Base-by-base conservation (phyloP, 2,888 invertebrate species). In the Melanchra persicariae region DNA sequence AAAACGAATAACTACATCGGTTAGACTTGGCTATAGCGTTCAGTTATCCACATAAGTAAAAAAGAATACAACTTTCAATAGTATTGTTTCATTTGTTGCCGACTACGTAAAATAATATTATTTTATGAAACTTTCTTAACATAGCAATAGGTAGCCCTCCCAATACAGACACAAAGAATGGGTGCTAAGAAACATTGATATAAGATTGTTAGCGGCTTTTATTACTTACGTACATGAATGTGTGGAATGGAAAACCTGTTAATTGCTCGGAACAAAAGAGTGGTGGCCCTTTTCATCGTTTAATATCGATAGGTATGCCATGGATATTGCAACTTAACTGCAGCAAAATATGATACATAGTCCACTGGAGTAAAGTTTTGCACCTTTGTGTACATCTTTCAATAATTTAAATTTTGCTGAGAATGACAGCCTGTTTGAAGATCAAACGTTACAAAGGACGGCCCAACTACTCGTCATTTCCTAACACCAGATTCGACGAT, bases 181-280 rank as follows among this genome's bases (percentile, higher is more conserved):
- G 30, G 30, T 54, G 26, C 54, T 45, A 54, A 49, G n/a, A n/a
- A 70, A 60, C 15, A 40, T 51, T 34, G 30, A 6, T n/a, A 55
- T 61, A 49, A 51, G 10, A 37, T 34, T 37, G 12, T 37, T 37
- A 71, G 7, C 34, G 10, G 8, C 26, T 71, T 61, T 61, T 60
- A 45, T 17, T 37, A 26, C 12, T 19, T 24, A 24, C 34, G 22
- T 24, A 24, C 34, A 34, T 8, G 49, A 26, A 19, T 43, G n/a
- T 24, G 49, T 34, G n/a, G 15, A 60, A 47, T 22, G 40, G 70
- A 47, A 70, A 71, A 26, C 26, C n/a, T 40, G 22, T 15, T 55
- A 22, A 60, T 71, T 60, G 54, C 22, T 30, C 7, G n/a, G 22
- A 70, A 47, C 45, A 70, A 70, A 70, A 70, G 52, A 52, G 17